phyloP scores from a whole-genome alignment of 2,113 vertebrate genomes.

The Chauna torquata region DNA sequence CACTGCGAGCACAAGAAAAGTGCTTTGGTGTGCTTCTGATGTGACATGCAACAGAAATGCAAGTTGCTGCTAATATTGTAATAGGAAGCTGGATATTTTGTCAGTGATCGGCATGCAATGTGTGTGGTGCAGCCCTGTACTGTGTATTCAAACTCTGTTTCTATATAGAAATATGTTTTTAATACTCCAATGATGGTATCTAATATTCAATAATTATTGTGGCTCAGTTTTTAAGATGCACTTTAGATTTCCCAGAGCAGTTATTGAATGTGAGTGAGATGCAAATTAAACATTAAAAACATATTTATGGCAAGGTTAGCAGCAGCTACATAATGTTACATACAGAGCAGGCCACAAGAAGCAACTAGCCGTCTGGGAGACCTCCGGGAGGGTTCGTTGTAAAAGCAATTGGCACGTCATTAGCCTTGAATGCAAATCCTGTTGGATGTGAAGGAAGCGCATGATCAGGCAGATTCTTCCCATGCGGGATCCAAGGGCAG shows the following conservation, averaged over 20 bases:
- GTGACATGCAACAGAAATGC: background rate
- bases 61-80: background rate
- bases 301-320: conserved; percentile 14
- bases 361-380: background rate
- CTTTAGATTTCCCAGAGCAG: conserved; percentile 63
- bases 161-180: conserved; percentile 51
- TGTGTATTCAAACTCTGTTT: background rate
- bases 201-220: conserved; percentile 50
- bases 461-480: background rate
- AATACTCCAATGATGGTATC: conserved; percentile 47
- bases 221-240: conserved; percentile 39
- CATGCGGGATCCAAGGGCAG: background rate
- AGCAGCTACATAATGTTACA: background rate
- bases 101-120: background rate
- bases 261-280: conserved; percentile 45
- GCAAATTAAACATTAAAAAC: conserved; percentile 60
- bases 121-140: background rate
- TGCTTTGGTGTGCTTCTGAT: background rate
- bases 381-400: background rate
- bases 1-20: rapidly evolving
- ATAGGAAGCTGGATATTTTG: background rate
- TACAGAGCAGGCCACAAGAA: background rate
- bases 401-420: conserved; percentile 6
- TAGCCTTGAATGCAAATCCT: background rate
- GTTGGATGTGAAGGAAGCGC: background rate